These are phyloP conservation scores for Tetraneura akinire DNA, from an alignment of 1,140 invertebrate species.

Conservation along the genomic window DNA sequence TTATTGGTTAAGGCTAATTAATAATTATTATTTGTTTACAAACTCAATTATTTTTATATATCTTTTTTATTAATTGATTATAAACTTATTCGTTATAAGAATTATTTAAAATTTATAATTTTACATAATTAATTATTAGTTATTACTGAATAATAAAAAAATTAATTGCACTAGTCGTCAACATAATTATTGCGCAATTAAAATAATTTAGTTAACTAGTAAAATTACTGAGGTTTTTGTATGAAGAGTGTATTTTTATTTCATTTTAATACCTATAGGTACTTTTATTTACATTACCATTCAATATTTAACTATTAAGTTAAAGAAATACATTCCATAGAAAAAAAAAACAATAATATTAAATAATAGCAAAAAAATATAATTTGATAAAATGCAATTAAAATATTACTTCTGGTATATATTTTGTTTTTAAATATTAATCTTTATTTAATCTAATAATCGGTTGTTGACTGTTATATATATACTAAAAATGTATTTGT, in stretches of 20 bases:
- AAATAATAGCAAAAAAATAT: background rate
- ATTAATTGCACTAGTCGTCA: background rate
- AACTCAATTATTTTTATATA: background rate
- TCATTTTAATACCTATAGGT: too few species aligned
- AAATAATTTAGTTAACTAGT: background rate
- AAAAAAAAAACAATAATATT: background rate
- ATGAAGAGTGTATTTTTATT: too few species aligned
- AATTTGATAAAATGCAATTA: background rate
- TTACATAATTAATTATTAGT: constrained; percentile 5
- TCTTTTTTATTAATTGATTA: background rate
- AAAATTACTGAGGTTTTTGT: background rate
- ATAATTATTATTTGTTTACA: too few species aligned
- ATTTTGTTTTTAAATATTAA: background rate
- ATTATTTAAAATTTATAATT: background rate
- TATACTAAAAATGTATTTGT: background rate
- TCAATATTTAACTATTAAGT: background rate
- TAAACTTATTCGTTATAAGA: background rate
- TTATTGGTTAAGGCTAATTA: background rate
- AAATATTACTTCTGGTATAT: background rate
- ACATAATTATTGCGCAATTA: constrained; percentile 12
- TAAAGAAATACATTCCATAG: background rate
- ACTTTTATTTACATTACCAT: too few species aligned
- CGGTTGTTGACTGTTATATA: background rate
- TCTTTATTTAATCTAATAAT: background rate
- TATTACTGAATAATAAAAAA: background rate